Conservation (phyloP, 2,113 vertebrate genomes). For the Oncorhynchus gorbuscha region DNA sequence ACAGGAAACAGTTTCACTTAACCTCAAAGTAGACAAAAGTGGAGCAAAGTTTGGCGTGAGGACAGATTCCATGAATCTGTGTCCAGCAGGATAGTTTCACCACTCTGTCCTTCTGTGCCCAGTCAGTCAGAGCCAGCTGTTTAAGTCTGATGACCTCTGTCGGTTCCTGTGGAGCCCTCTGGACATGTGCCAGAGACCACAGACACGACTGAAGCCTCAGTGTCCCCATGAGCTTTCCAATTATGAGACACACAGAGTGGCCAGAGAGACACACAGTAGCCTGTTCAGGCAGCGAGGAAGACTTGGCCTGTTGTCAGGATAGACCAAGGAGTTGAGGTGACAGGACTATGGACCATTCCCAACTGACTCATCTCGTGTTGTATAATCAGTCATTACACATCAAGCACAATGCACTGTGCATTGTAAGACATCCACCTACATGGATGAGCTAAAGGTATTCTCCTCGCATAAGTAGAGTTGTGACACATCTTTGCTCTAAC, state of each 20-base stretch:
- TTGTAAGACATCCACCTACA: background rate
- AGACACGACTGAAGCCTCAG: slow-evolving; percentile 7
- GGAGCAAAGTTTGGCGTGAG: slow-evolving; percentile 10
- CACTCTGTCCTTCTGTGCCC: background rate
- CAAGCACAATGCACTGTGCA: background rate
- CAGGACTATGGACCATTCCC: slow-evolving; percentile 10
- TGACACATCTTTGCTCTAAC: background rate
- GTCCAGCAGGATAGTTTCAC: background rate
- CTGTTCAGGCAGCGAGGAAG: background rate
- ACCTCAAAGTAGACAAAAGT: background rate
- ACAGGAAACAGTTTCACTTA: background rate
- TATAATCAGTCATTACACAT: slow-evolving; percentile 11
- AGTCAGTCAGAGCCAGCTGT: slow-evolving; percentile 16
- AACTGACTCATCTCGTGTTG: slow-evolving; percentile 10
- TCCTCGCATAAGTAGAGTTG: background rate
- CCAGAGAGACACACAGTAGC: slow-evolving; percentile 2
- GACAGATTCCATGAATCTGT: slow-evolving; percentile 1
- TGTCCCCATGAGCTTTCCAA: slow-evolving; percentile 18
- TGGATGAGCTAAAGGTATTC: background rate
- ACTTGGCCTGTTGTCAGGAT: slow-evolving; percentile 7
- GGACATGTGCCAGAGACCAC: slow-evolving; percentile 1
- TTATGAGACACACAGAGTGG: background rate
- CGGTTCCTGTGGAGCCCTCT: slow-evolving; percentile 8
- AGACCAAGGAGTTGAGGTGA: slow-evolving; percentile 36
- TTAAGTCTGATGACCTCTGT: slow-evolving; percentile 17